Percentiles rank a stretch among this genome's conserved stretches.
Conservation (phyloP, 2,888 invertebrate species). For the Hofmannophila pseudospretella region DNA sequence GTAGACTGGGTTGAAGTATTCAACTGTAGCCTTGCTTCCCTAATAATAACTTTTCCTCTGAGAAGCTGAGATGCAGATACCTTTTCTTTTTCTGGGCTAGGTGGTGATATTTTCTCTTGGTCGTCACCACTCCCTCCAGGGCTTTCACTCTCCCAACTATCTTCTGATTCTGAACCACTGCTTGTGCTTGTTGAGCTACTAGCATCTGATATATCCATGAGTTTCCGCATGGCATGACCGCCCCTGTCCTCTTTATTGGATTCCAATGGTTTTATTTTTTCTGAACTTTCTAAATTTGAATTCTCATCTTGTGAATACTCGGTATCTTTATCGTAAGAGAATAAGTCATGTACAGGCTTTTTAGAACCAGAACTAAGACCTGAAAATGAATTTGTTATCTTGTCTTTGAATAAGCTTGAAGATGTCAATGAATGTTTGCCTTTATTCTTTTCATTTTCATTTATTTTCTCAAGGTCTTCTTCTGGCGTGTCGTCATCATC, state of each 20-base stretch:
- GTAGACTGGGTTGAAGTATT: conserved; percentile 62
- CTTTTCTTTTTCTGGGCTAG: conserved; percentile 68
- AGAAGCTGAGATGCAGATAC: conserved; percentile 67
- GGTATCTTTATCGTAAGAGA: conserved; percentile 62
- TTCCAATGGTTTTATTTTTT: conserved; percentile 50
- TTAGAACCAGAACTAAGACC: conserved; percentile 42
- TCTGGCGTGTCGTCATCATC: conserved; percentile 50
- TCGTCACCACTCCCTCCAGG: conserved; percentile 57
- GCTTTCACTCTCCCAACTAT: conserved; percentile 67
- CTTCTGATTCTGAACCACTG: conserved; percentile 66
- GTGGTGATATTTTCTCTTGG: conserved; percentile 52
- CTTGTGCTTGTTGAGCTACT: conserved; percentile 66
- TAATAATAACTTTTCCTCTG: conserved; percentile 82
- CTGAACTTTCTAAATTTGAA: conserved; percentile 51
- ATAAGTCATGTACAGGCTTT: conserved; percentile 54
- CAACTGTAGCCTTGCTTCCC: conserved; percentile 82
- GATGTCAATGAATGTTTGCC: conserved; percentile 47
- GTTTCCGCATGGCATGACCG: conserved; percentile 68
- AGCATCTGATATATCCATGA: conserved; percentile 71
- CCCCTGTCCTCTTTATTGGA: conserved; percentile 57
- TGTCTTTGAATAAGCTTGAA: conserved; percentile 64
- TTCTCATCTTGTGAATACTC: conserved; percentile 61
- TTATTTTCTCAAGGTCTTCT: conserved; percentile 47
- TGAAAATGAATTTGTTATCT: conserved; percentile 62
- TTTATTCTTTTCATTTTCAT: conserved; percentile 47